Base-by-base conservation (phyloP, 2,888 invertebrate genomes). In the Macrostomum cliftonense region DNA sequence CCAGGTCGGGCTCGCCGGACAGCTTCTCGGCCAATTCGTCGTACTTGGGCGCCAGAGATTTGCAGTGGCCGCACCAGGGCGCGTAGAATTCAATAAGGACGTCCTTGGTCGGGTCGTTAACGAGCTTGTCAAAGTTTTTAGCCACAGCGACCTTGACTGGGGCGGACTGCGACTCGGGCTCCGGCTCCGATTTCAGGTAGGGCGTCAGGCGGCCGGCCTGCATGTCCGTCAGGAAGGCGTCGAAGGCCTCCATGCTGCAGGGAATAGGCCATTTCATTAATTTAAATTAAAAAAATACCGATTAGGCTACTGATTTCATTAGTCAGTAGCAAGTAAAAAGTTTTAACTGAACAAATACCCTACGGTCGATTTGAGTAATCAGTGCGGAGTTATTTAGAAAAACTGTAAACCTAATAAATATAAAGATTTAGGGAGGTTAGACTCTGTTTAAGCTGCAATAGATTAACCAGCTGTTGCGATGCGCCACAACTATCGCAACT, bases 31-130 rank as follows among this genome's bases (percentile, higher is more conserved):
- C 97, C 37, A 97, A 76, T 71, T 97, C 91, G 52, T 93, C 91
- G 72, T 78, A 97, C 48, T 85, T 76, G 17, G 97, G 97, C 1
- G 85, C 77, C 44, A 99, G 76, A 70, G 83, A 84, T 73, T 97
- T 95, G 76, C 97, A 99, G 67, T 97, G 95, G 57, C 95, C 93
- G 70, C 68, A 71, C 93, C 93, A 95, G 1, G 93, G 93, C 37
- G 95, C 95, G 71, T 97, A 97, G 75, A 97, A 97, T 74, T 99
- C 95, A 58, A 97, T 78, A 42, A 99, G 76, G 2, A 86, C 85
- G 68, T 99, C 97, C 65, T 87, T 82, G 37, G 77, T 82, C 59
- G 84, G 82, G 66, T 95, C 82, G 1, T 79, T 79, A 1, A 97
- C 87, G 50, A 91, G 75, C 49, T 93, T 84, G 65, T 91, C 83